Percentiles rank a stretch among this genome's conserved stretches.
phyloP scores from a whole-genome alignment of 2,888 invertebrate species.

The Laothoe populi region DNA sequence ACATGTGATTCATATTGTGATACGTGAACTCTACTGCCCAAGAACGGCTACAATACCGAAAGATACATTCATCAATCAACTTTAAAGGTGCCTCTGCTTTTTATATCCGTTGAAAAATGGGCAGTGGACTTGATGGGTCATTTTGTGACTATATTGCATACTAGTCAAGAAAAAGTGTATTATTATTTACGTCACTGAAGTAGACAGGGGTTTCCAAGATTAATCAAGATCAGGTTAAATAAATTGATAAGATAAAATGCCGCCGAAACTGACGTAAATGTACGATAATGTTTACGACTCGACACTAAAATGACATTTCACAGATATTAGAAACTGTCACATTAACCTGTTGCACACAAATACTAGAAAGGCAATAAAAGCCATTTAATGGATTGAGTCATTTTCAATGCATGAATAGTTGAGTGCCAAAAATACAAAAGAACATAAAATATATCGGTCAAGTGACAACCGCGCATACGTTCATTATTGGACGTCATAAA shows the following conservation, averaged over 20 bases:
- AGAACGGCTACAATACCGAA: too few species aligned
- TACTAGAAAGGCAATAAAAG: constrained; percentile 4
- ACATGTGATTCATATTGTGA: too few species aligned
- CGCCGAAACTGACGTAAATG: constrained; percentile 14
- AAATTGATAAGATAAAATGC: constrained; percentile 13
- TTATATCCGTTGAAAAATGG: neutral
- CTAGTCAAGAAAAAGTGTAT: neutral
- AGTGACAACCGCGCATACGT: constrained; percentile 29
- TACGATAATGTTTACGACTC: constrained; percentile 10
- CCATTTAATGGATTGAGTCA: too few species aligned
- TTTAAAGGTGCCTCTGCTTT: too few species aligned
- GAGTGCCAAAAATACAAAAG: constrained; percentile 19
- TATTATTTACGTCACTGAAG: neutral
- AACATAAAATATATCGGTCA: constrained; percentile 24
- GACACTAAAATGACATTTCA: neutral
- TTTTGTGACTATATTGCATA: neutral
- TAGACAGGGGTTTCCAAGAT: neutral
- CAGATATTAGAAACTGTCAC: neutral
- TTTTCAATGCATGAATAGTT: neutral
- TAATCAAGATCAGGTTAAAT: constrained; percentile 20
- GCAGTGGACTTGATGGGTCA: neutral
- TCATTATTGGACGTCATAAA: constrained; percentile 50
- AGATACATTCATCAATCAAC: too few species aligned
- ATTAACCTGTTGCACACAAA: neutral
- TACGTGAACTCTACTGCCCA: too few species aligned